Conservation (phyloP, 2,888 invertebrate species). For the Drosophila atroscutellata region DNA sequence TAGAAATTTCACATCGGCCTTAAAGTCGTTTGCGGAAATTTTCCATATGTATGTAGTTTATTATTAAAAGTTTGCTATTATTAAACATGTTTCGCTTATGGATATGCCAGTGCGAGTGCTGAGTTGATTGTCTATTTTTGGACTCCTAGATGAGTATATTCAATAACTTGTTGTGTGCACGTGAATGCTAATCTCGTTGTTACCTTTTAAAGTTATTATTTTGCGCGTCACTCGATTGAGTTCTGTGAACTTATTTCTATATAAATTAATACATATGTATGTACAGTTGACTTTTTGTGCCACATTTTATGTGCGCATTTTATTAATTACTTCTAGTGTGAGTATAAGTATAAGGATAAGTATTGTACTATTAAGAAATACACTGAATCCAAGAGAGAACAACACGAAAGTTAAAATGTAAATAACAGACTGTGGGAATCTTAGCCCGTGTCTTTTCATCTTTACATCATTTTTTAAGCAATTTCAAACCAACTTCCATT, state of each 20-base stretch:
- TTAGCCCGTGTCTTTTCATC: neutral
- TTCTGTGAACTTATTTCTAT: neutral
- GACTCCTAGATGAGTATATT: neutral
- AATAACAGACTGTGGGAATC: neutral
- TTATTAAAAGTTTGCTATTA: neutral
- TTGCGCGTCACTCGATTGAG: neutral
- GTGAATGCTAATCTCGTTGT: constrained; percentile 6
- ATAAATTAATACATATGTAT: too few species aligned
- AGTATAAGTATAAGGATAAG: neutral
- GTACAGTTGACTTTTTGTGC: too few species aligned
- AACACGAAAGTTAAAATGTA: neutral
- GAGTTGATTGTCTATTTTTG: neutral
- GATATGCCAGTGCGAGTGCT: neutral
- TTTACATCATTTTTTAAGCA: neutral
- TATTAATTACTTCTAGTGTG: neutral
- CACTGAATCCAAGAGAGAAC: neutral
- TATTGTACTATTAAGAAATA: neutral
- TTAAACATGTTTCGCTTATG: neutral
- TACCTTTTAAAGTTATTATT: neutral
- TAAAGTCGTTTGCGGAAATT: neutral
- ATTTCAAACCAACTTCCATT: neutral
- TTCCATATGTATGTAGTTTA: neutral
- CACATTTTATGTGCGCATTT: neutral
- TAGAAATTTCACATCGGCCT: constrained; percentile 18
- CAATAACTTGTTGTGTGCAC: neutral